These are phyloP conservation scores for Ophion costatus DNA, from an alignment of 2,888 invertebrate genomes.

Conservation along the genomic window DNA sequence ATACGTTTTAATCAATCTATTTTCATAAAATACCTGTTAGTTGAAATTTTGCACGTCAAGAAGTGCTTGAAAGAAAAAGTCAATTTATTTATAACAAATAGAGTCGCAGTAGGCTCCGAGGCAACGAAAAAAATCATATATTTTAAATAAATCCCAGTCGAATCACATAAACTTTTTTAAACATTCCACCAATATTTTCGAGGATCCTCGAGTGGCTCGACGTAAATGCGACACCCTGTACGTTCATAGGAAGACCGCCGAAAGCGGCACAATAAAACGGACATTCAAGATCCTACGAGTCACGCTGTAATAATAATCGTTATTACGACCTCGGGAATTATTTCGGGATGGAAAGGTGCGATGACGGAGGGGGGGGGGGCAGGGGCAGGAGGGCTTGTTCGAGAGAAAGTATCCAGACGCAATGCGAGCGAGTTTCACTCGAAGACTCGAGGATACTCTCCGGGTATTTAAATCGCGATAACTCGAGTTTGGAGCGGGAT, in stretches of 20 bases:
- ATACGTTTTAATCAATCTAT: no score
- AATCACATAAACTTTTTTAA: no score
- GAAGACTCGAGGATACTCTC: constrained; percentile 26
- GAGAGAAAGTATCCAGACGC: constrained; percentile 76
- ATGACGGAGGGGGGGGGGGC: neutral
- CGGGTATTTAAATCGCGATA: constrained; percentile 54
- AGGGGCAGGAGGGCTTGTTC: neutral
- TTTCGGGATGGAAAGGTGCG: constrained; percentile 36
- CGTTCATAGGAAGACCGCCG: constrained; percentile 35
- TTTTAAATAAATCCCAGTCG: no score
- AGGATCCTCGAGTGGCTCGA: no score
- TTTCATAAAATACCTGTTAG: no score
- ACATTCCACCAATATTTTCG: no score
- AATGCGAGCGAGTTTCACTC: constrained; percentile 46
- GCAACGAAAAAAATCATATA: no score
- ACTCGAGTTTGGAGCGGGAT: constrained; percentile 21
- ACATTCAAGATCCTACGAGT: constrained; percentile 74
- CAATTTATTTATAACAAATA: no score
- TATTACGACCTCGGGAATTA: constrained; percentile 72
- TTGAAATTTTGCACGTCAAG: no score
- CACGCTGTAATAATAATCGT: constrained; percentile 79
- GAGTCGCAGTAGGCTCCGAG: no score
- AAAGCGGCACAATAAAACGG: constrained; percentile 47
- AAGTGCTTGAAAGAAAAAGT: no score
- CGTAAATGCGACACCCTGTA: no score